Evolutionary conservation across 2,888 invertebrate species (phyloP).

Genomic region (Sarcophaga variegata): DNA sequence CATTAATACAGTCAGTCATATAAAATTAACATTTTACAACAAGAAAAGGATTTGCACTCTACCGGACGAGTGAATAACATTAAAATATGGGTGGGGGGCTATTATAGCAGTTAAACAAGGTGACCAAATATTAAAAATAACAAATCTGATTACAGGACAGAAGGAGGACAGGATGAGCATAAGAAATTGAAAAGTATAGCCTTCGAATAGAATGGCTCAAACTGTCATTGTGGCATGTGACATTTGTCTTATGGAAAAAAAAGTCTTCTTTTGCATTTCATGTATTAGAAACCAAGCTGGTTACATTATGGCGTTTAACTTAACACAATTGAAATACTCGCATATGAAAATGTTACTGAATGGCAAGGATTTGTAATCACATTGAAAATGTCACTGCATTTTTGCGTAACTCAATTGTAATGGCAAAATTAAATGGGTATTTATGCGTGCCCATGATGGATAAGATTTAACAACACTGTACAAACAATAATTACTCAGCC

Average conservation of each 20-base stretch:
- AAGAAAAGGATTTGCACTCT: slow-evolving; percentile 30
- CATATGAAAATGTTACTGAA: background rate
- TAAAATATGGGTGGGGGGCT: background rate
- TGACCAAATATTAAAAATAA: slow-evolving; percentile 1
- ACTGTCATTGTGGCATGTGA: too few relatives aligned
- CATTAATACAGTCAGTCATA: slow-evolving; percentile 76
- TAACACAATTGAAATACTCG: background rate
- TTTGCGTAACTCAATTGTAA: slow-evolving; percentile 51
- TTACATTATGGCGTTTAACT: background rate
- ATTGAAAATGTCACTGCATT: slow-evolving; percentile 45
- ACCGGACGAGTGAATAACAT: background rate
- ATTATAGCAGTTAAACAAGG: slow-evolving; percentile 1
- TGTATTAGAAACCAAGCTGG: slow-evolving; percentile 4
- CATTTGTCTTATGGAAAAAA: too few relatives aligned
- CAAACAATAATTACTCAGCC: slow-evolving; percentile 26
- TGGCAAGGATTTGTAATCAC: slow-evolving; percentile 28
- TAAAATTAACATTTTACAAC: slow-evolving; percentile 51
- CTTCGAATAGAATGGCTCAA: too few relatives aligned
- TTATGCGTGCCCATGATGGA: slow-evolving; percentile 60
- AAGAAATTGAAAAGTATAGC: too few relatives aligned
- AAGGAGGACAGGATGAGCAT: too few relatives aligned
- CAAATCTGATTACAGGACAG: too few relatives aligned
- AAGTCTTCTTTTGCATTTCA: too few relatives aligned
- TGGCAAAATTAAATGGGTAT: slow-evolving; percentile 39
- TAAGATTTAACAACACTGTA: slow-evolving; percentile 22